Evolutionary conservation across 2,797 vertebrate species (phyloP).

Genomic region (Anguilla anguilla): DNA sequence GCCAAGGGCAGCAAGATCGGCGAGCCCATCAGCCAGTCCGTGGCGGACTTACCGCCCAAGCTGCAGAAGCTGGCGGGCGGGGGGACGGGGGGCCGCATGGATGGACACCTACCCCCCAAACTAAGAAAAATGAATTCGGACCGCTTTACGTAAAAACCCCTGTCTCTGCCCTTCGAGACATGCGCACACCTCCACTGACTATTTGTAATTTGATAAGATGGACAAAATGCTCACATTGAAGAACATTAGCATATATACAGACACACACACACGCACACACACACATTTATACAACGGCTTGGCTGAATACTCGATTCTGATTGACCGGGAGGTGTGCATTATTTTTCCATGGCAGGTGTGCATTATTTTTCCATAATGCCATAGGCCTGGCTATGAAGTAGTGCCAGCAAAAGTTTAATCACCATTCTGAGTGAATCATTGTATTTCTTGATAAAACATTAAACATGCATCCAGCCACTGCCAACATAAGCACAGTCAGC

Average conservation of each 20-base stretch:
- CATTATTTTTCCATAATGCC: no score
- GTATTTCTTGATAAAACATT: background rate
- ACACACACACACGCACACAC: conserved; percentile 54
- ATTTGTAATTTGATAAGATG: conserved; percentile 68
- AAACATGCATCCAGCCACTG: no score
- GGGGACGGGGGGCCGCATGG: conserved; percentile 84
- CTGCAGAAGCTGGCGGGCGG: conserved; percentile 91
- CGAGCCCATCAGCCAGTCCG: conserved; percentile 95
- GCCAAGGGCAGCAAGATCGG: conserved; percentile 86
- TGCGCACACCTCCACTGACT: conserved; percentile 56
- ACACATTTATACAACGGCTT: background rate
- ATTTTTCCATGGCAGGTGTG: background rate
- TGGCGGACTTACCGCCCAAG: conserved; percentile 97
- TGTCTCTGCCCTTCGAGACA: background rate
- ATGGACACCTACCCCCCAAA: conserved; percentile 94
- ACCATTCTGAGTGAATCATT: background rate
- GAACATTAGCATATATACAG: conserved; percentile 49
- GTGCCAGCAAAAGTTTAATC: background rate
- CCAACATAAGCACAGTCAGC: no score
- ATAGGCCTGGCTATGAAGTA: background rate
- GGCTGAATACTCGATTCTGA: background rate
- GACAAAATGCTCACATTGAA: conserved; percentile 72
- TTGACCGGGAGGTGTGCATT: conserved; percentile 28
- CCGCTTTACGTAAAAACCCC: conserved; percentile 86
- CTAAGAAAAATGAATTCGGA: conserved; percentile 99